A percentile compares a stretch with the other conserved stretches of the same genome.
phyloP scores from a whole-genome alignment of 2,113 vertebrate genomes.

The Indri indri region DNA sequence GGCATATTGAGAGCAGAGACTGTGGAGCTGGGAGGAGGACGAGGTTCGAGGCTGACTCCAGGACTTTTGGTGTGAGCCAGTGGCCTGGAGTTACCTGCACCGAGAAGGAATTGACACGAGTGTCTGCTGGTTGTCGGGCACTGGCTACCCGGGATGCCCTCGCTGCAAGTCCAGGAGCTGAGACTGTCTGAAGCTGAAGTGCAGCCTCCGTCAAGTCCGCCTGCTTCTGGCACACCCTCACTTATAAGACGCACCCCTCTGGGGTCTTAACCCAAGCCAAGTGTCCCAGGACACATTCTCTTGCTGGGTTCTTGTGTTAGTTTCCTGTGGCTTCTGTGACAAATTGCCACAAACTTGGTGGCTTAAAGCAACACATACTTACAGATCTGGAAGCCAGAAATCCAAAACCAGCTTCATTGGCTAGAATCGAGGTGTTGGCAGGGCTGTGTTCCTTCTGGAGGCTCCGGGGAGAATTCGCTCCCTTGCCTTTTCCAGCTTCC shows the following conservation, averaged over 20 bases:
- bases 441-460: background rate
- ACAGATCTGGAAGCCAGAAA: background rate
- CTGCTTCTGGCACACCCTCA: background rate
- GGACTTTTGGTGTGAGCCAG: background rate
- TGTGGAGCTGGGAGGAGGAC: fast-evolving
- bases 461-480: background rate
- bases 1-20: no score
- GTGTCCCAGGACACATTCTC: background rate
- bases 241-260: background rate
- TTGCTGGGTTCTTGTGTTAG: no score
- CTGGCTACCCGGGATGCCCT: background rate
- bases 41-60: background rate
- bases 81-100: background rate
- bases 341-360: background rate
- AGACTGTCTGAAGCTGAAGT: fast-evolving
- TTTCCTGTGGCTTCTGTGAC: background rate
- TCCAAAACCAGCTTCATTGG: background rate
- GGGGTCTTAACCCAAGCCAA: background rate
- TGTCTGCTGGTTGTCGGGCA: background rate
- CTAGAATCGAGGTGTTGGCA: no score
- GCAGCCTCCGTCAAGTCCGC: background rate
- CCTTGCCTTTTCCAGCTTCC: background rate
- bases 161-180: no score
- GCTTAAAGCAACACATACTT: background rate
- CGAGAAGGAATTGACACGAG: background rate